A percentile compares a stretch with the other conserved stretches of the same genome.
These are phyloP conservation scores for Tricholauxania praeusta DNA, from an alignment of 2,888 invertebrate species.

Conservation along the genomic window DNA sequence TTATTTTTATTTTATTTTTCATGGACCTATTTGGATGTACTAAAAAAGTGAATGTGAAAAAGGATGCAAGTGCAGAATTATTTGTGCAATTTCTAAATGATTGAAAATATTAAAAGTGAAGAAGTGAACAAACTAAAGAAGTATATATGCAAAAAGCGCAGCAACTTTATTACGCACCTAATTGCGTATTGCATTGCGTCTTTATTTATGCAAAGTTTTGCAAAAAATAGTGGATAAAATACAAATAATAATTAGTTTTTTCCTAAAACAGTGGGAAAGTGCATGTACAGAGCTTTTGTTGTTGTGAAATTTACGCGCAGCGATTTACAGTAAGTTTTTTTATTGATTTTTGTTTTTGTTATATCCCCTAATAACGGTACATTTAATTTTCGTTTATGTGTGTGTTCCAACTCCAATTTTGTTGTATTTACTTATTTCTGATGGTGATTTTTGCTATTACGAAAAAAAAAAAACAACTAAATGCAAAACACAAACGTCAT, in stretches of 20 bases:
- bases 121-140: not conserved
- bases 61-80: not conserved
- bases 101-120: conserved; percentile 2
- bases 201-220: not conserved
- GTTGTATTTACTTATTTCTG: too few species aligned
- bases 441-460: too few species aligned
- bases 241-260: not conserved
- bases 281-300: too few species aligned
- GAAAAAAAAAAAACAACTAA: too few species aligned
- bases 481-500: too few species aligned
- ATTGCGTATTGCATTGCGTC: not conserved
- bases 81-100: not conserved
- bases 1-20: not conserved
- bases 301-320: too few species aligned
- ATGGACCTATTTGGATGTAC: not conserved
- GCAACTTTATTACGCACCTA: not conserved
- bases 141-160: not conserved
- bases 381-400: too few species aligned
- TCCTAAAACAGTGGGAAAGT: not conserved
- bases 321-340: too few species aligned
- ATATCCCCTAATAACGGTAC: too few species aligned
- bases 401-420: too few species aligned
- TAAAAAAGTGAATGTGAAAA: not conserved
- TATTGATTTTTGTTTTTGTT: too few species aligned
- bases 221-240: not conserved